Evolutionary conservation across 2,113 vertebrate genomes (phyloP).

Genomic region (Elachura formosa): DNA sequence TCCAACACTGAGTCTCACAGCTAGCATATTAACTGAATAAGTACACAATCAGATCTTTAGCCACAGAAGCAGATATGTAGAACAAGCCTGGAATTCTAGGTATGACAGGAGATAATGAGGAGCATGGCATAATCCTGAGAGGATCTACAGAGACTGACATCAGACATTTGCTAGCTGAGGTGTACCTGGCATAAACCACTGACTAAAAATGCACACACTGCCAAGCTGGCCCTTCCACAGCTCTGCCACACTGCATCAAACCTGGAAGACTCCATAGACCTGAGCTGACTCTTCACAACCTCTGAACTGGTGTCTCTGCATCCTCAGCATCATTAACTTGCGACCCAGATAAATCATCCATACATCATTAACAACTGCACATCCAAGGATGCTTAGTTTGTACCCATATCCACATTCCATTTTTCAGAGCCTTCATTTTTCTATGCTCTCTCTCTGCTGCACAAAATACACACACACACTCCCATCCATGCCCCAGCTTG

Average conservation of each 20-base stretch:
- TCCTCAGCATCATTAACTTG: neutral
- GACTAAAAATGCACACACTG: neutral
- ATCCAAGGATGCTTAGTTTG: neutral
- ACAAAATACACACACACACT: no score
- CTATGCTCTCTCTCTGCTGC: neutral
- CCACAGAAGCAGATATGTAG: neutral
- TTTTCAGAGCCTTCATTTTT: neutral
- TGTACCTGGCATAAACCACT: neutral
- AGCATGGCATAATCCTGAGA: neutral
- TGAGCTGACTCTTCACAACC: neutral
- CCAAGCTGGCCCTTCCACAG: neutral
- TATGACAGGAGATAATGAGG: neutral
- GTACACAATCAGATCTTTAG: neutral
- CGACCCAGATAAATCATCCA: neutral
- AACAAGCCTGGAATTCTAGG: neutral
- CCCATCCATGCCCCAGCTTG: rapidly evolving
- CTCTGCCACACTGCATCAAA: neutral
- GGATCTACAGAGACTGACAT: neutral
- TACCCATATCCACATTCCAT: neutral
- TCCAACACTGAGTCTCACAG: neutral
- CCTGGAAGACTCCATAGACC: neutral
- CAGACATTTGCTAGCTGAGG: neutral
- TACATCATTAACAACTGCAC: neutral
- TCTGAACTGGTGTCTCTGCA: neutral
- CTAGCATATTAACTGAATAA: neutral